Base-by-base conservation (phyloP, 2,113 vertebrate species). In the Rana temporaria region DNA sequence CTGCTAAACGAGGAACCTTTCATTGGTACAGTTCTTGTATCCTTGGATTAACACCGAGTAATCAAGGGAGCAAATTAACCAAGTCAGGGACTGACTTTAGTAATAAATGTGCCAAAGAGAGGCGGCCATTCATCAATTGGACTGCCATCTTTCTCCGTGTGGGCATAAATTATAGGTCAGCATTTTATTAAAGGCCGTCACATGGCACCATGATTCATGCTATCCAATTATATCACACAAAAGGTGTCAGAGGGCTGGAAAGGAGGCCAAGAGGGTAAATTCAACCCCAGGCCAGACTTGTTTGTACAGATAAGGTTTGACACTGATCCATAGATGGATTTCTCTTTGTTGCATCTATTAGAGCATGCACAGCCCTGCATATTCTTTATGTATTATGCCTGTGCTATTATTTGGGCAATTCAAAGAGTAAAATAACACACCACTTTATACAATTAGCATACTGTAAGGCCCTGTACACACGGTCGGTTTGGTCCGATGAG, bases 31-130 rank as follows among this genome's bases (percentile, higher is more conserved):
- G 65, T 78, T 38, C 42, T 15, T 12, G 24, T 65, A 78, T 66
- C 42, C n/a, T 17, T 56, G 76, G 22, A 67, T 79, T 59, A 34
- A 34, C 30, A 57, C 77, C 38, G n/a, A 18, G 18, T 53, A 62
- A 70, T 60, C 53, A 60, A 26, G 16, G 7, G 24, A 48, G 15
- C 66, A 57, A 59, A 69, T 34, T 20, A 32, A 48, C 9, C 55
- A 57, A 59, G 59, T 9, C 20, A 32, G 30, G 42, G 19, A 11
- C 34, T 32, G 64, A 38, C 26, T 32, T 26, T 30, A 34, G 3
- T 63, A 24, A 20, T 24, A 24, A 63, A 24, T 24, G 20, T 63
- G 24, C 4, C 17, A 32, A 59, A 59, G 11, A 12, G 9, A 57
- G n/a, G 56, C 18, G 22, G 16, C n/a, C 22, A 69, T 38, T 38